These are phyloP conservation scores for Eupithecia subfuscata DNA, from an alignment of 2,888 invertebrate species.

Conservation along the genomic window DNA sequence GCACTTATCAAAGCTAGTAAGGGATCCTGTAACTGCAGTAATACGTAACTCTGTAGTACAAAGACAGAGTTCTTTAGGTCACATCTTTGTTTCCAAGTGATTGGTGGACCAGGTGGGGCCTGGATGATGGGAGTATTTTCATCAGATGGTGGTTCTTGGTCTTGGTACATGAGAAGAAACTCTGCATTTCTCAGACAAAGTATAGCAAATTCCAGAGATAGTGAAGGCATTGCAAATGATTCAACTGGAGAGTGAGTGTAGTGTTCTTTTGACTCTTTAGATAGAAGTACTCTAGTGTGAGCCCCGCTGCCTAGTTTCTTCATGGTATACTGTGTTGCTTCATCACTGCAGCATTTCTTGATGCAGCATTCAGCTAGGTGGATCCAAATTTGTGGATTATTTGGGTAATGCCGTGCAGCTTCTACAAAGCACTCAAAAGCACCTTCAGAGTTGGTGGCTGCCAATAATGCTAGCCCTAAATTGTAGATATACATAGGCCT, in stretches of 20 bases:
- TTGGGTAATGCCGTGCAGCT: constrained; percentile 92
- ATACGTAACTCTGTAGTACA: constrained; percentile 92
- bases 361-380: constrained; percentile 97
- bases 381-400: constrained; percentile 95
- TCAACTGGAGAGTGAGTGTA: constrained; percentile 82
- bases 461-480: constrained; percentile 92
- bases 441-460: constrained; percentile 90
- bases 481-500: constrained; percentile 90
- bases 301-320: constrained; percentile 77
- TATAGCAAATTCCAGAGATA: constrained; percentile 95
- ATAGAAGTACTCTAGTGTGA: constrained; percentile 72
- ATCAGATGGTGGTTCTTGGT: constrained; percentile 75
- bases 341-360: constrained; percentile 85
- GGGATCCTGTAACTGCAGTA: constrained; percentile 93
- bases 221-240: constrained; percentile 93
- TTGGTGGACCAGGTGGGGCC: constrained; percentile 86
- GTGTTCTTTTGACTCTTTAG: constrained; percentile 73
- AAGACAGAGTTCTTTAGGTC: constrained; percentile 87
- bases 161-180: constrained; percentile 86
- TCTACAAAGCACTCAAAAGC: constrained; percentile 96
- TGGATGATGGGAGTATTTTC: constrained; percentile 65
- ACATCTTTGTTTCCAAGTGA: constrained; percentile 85
- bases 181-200: constrained; percentile 94
- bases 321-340: constrained; percentile 73
- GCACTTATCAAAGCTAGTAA: constrained; percentile 91